These are phyloP conservation scores for Euphydryas editha DNA, from an alignment of 2,888 invertebrate species.

Conservation along the genomic window DNA sequence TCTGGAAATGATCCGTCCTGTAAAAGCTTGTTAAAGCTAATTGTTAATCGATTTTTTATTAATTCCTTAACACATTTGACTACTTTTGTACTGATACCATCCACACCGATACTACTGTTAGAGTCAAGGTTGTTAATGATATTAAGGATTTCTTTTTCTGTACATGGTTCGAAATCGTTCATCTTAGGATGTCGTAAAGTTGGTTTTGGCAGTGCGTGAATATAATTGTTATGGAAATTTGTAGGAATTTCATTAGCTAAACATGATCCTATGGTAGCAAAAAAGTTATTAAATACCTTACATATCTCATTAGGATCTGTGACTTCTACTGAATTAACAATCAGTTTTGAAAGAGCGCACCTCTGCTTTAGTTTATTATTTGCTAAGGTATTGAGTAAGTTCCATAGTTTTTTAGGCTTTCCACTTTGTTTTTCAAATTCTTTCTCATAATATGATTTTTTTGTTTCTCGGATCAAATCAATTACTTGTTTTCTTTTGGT, in stretches of 20 bases:
- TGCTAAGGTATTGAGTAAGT: not conserved
- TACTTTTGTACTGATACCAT: constrained; percentile 2
- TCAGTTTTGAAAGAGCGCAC: not conserved
- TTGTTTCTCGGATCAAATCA: not conserved
- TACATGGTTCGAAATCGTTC: not conserved
- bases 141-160: not conserved
- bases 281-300: not conserved
- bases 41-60: not conserved
- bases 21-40: constrained; percentile 1
- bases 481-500: not conserved
- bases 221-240: not conserved
- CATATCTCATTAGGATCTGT: not conserved
- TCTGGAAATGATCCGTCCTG: constrained; percentile 2
- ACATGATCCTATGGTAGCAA: not conserved
- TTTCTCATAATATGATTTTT: not conserved
- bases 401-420: not conserved
- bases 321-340: not conserved
- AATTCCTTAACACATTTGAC: not conserved
- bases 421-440: not conserved
- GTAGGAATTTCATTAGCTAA: not conserved
- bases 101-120: not conserved
- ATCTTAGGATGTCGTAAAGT: not conserved
- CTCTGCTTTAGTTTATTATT: constrained; percentile 2
- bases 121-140: constrained; percentile 5
- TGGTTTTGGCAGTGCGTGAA: not conserved